phyloP scores from a whole-genome alignment of 2,888 invertebrate species.

The Chrysomela aeneicollis region DNA sequence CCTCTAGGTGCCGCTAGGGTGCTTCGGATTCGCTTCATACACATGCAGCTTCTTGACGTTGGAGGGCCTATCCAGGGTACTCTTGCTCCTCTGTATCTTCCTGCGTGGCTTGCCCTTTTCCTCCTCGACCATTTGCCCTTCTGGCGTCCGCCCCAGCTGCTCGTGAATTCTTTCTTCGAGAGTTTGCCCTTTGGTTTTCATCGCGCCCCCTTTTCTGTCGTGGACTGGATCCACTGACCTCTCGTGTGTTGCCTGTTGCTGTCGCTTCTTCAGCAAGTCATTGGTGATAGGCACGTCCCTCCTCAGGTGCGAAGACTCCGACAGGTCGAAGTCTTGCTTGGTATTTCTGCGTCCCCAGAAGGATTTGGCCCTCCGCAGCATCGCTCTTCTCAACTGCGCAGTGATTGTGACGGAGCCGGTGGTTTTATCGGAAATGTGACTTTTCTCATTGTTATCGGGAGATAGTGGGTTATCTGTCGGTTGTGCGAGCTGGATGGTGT shows the following conservation, averaged over 20 bases:
- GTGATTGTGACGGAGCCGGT: conserved; percentile 9
- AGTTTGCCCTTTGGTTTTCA: not conserved
- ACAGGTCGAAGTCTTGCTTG: conserved; percentile 43
- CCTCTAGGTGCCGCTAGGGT: not conserved
- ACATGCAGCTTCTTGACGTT: not conserved
- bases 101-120: conserved; percentile 7
- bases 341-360: conserved; percentile 49
- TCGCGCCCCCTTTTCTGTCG: not conserved
- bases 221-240: conserved; percentile 8
- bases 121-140: conserved; percentile 6
- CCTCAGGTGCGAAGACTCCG: conserved; percentile 51
- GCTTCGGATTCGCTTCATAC: not conserved
- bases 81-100: conserved; percentile 26
- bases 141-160: not conserved
- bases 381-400: not conserved
- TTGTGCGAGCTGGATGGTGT: conserved; percentile 21
- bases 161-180: not conserved
- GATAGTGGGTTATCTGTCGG: conserved; percentile 34
- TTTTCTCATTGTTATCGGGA: conserved; percentile 17
- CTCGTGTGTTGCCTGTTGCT: conserved; percentile 15
- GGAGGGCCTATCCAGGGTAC: conserved; percentile 22
- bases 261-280: conserved; percentile 14
- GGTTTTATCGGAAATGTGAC: conserved; percentile 21
- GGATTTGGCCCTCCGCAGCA: conserved; percentile 53
- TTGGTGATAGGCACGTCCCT: conserved; percentile 42